Base-by-base conservation (phyloP, 2,797 vertebrate genomes). In the Hydrophis major region DNA sequence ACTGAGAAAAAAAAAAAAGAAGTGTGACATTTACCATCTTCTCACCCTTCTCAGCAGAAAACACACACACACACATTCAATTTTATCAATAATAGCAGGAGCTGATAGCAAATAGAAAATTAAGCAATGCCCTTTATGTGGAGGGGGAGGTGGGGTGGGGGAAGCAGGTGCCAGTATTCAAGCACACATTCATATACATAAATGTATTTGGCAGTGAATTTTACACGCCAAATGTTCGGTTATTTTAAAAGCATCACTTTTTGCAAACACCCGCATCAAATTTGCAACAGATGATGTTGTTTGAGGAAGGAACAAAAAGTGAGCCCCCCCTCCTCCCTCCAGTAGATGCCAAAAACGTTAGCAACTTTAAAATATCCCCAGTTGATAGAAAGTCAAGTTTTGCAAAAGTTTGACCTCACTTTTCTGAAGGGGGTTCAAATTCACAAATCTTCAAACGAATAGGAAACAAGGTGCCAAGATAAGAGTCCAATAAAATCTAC, bases 151-250 rank as follows among this genome's bases (percentile, higher is more conserved):
- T 10, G 18, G 61, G 61, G 61, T 3, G 8, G 14, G 4, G 4
- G 4, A 27, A 11, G 13, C 59, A 90, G n/a, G 86, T 88, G 25
- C 50, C 60, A 4, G 32, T 74, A 88, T 74, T 74, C 55, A 60
- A 27, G 59, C 56, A 5, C 5, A 0, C 28, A 74, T 25, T 32
- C 28, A 55, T 74, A 42, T 50, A 42, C n/a, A 50, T 69, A 87
- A 83, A 87, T 69, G 57, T 22, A 42, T 50, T 88, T 69, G 88
- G 55, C 61, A 93, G 74, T 32, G 55, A 87, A 90, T 87, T n/a
- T 53, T 57, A 60, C n/a, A n/a, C 22, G 3, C 61, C 61, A 90
- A 90, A 74, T 93, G 89, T 88, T 93, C 89, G 37, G 86, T 91
- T 91, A 59, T 50, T 90, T 93, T 88, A 90, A 87, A 86, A 93